Evolutionary conservation across 2,888 invertebrate species (phyloP).

Genomic region (Perizoma affinitatum): DNA sequence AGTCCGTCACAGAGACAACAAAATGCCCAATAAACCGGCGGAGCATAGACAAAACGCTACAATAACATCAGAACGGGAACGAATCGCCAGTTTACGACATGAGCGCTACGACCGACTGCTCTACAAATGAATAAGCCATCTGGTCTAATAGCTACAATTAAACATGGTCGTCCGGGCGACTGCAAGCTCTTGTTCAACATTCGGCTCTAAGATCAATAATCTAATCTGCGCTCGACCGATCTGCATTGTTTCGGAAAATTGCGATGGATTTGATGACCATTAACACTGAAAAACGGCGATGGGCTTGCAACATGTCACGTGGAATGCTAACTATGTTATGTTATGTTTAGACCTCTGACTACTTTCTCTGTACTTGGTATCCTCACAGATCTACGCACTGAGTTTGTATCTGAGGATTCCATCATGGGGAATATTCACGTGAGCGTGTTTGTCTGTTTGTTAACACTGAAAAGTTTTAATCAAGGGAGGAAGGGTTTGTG

Average conservation of each 20-base stretch:
- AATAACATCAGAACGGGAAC: conserved; percentile 84
- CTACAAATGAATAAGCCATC: conserved; percentile 85
- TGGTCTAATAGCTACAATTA: conserved; percentile 83
- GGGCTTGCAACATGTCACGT: no score
- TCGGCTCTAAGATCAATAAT: conserved; percentile 65
- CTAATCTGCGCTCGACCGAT: conserved; percentile 41
- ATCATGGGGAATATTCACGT: no score
- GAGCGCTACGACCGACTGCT: conserved; percentile 81
- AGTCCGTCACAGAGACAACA: conserved; percentile 73
- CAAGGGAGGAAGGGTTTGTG: no score
- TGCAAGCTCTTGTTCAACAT: conserved; percentile 61
- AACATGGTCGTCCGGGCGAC: conserved; percentile 73
- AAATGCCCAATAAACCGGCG: conserved; percentile 79
- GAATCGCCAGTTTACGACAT: conserved; percentile 83
- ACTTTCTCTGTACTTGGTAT: no score
- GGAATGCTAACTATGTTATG: no score
- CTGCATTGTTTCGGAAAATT: conserved; percentile 30
- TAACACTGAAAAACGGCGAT: neutral
- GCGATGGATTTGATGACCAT: neutral
- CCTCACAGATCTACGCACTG: no score
- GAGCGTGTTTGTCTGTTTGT: no score
- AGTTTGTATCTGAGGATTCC: no score
- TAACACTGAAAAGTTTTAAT: no score
- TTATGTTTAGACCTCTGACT: no score
- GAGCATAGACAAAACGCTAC: conserved; percentile 84